Evolutionary conservation across 2,888 invertebrate species (phyloP).

Genomic region (Andrena bicolor): DNA sequence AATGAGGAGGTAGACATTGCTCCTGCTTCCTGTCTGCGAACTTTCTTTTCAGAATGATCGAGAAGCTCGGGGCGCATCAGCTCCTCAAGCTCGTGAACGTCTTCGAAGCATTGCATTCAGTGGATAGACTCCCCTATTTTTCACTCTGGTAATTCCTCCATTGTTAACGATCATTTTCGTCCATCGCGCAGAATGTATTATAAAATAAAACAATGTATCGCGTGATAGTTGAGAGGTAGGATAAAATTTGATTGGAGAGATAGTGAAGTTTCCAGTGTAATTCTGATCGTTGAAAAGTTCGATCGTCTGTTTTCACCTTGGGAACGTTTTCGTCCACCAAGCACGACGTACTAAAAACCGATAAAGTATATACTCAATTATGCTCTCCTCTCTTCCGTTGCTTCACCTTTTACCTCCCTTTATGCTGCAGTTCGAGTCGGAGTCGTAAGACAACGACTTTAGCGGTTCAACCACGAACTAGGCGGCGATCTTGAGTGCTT

Average conservation of each 20-base stretch:
- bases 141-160: too few relatives aligned
- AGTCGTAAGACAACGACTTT: conserved; percentile 71
- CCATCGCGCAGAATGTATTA: not conserved
- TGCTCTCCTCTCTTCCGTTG: conserved; percentile 26
- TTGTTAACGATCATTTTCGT: not conserved
- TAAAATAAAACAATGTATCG: too few relatives aligned
- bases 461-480: conserved; percentile 70
- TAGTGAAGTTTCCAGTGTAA: not conserved
- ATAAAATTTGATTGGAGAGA: not conserved
- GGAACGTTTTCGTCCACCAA: not conserved
- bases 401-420: conserved; percentile 40
- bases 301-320: not conserved
- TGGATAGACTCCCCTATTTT: too few relatives aligned
- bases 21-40: conserved; percentile 23
- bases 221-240: too few relatives aligned
- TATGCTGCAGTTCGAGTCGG: conserved; percentile 46
- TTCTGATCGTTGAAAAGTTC: not conserved
- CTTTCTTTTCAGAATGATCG: conserved; percentile 45
- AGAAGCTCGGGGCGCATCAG: conserved; percentile 12
- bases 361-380: conserved; percentile 54
- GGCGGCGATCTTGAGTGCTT: conserved; percentile 71
- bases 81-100: conserved; percentile 30
- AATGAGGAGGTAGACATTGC: conserved; percentile 36
- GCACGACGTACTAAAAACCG: conserved; percentile 17
- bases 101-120: conserved; percentile 10